Evolutionary conservation across 1,140 invertebrate species (phyloP), one percentile per base, ranked within the genome.

Genomic region (Polypedilum pembai): DNA sequence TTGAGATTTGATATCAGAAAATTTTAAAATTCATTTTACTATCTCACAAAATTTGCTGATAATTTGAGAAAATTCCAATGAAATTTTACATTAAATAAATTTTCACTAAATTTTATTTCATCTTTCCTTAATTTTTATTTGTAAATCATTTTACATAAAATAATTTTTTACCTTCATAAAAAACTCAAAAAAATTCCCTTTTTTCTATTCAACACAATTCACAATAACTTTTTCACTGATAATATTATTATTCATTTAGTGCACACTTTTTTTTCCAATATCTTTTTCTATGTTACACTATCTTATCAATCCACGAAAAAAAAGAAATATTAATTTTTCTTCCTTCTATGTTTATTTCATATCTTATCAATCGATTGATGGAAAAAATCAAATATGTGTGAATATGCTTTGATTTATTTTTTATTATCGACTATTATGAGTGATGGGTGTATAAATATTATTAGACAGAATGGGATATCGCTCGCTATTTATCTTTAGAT

Each of bases 351-450:
- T 45, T 45, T 8, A 45, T 45, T 8, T 45, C 15, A 45, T 45
- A 56, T 56, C 45, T 56, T 56, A n/a, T 15, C 41, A 15, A n/a
- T 56, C 24, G 24, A 33, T 33, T 1, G 24, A 33, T 33, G 24
- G 24, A 33, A 33, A 33, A 33, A 33, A 56, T 56, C 45, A 56
- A 15, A 56, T 56, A 56, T 56, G 24, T 33, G 24, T n/a, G n/a
- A 56, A 56, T 56, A 56, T 56, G 45, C 45, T 56, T 56, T 56
- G 45, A 56, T 56, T 56, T 56, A 56, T 56, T 56, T 56, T 15
- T 56, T 56, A n/a, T 56, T 56, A n/a, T 56, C 45, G n/a, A 56
- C 45, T 56, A 56, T 56, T 56, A 56, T 56, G 45, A 56, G n/a
- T 56, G 45, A 56, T 56, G 45, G 45, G 45, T 12, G 45, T 56